These are phyloP conservation scores for Scyliorhinus canicula DNA, from an alignment of 2,797 vertebrate genomes.

Conservation along the genomic window DNA sequence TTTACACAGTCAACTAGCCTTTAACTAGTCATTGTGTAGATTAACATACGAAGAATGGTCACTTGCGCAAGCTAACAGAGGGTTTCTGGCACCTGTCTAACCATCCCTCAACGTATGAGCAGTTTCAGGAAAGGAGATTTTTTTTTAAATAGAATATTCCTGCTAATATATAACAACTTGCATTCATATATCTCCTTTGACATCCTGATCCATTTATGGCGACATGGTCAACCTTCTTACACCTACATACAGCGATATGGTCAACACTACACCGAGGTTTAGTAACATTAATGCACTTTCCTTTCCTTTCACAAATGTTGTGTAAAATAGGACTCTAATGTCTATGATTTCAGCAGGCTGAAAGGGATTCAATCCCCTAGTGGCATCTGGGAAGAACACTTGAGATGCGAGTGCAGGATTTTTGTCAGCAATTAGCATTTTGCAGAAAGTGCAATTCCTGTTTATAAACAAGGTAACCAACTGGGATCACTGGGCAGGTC, in stretches of 20 bases:
- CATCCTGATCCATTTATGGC: neutral
- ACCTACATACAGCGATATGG: neutral
- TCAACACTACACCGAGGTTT: neutral
- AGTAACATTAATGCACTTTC: neutral
- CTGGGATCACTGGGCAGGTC: neutral
- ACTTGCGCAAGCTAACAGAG: neutral
- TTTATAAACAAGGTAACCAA: neutral
- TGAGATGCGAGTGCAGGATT: neutral
- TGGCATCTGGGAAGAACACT: neutral
- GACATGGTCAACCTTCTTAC: neutral
- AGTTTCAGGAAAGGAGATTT: neutral
- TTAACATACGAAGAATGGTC: neutral
- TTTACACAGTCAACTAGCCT: neutral
- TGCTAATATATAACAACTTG: neutral
- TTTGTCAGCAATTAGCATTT: neutral
- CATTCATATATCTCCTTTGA: neutral
- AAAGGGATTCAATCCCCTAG: neutral
- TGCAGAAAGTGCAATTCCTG: neutral
- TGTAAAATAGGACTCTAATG: slow-evolving; percentile 1
- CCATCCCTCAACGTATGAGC: neutral
- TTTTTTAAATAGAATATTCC: neutral
- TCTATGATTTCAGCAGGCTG: neutral
- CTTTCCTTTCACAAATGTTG: neutral
- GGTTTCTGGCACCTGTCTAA: neutral
- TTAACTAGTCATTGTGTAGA: neutral